Percentiles rank a stretch among this genome's conserved stretches.
Conservation (phyloP, 2,888 invertebrate genomes). For the Folsomia candida region DNA sequence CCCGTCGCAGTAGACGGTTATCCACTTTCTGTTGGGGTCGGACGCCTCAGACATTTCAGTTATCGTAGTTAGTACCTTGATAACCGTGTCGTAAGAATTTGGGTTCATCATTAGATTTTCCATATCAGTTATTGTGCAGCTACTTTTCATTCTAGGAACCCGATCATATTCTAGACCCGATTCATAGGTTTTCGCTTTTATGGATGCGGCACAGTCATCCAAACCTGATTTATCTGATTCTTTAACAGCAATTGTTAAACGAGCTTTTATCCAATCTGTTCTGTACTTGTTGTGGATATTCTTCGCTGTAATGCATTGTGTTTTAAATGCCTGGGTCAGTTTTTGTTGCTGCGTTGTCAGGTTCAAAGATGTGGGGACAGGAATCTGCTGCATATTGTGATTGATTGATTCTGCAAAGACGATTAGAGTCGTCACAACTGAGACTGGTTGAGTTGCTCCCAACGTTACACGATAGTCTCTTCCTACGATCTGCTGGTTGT, state of each 20-base stretch:
- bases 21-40: not conserved
- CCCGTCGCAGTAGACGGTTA: not conserved
- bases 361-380: not conserved
- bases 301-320: too few relatives aligned
- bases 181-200: not conserved
- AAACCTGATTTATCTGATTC: not conserved
- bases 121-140: not conserved
- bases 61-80: not conserved
- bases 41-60: not conserved
- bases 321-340: not conserved
- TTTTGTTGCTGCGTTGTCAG: not conserved
- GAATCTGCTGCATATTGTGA: not conserved
- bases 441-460: not conserved
- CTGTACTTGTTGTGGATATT: not conserved
- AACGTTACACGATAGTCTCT: not conserved
- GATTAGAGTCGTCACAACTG: not conserved
- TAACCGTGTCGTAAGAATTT: not conserved
- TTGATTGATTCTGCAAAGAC: not conserved
- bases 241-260: not conserved
- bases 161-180: not conserved
- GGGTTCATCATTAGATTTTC: not conserved
- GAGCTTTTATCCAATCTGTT: not conserved
- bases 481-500: slow-evolving; percentile 9
- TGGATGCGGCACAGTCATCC: not conserved
- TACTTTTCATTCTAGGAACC: not conserved